Conservation (phyloP, 2,888 invertebrate species). For the Sicus ferrugineus region DNA sequence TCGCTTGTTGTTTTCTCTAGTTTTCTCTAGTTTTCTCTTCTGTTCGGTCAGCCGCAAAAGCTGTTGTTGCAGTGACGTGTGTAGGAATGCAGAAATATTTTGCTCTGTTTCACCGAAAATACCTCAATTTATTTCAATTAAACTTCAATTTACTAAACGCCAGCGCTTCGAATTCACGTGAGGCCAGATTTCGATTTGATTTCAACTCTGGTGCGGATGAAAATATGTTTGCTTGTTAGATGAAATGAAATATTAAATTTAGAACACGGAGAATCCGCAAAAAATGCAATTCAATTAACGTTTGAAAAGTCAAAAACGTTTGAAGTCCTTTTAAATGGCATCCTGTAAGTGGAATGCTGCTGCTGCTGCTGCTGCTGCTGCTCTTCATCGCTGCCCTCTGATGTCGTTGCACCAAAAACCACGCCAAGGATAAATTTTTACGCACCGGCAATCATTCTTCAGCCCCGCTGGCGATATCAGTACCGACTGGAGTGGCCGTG, state of each 20-base stretch:
- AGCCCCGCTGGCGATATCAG: neutral
- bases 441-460: too few relatives aligned
- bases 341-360: too few relatives aligned
- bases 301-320: too few relatives aligned
- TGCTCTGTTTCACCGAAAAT: neutral
- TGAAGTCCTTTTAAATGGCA: too few relatives aligned
- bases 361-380: too few relatives aligned
- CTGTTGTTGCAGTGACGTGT: neutral
- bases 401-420: neutral
- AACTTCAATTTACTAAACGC: constrained; percentile 24
- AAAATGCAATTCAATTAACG: too few relatives aligned
- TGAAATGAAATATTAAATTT: too few relatives aligned
- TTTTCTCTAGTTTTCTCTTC: neutral
- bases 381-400: too few relatives aligned
- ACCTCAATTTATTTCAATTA: constrained; percentile 22
- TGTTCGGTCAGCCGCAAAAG: neutral
- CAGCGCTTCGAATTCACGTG: neutral
- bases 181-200: too few relatives aligned
- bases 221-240: too few relatives aligned
- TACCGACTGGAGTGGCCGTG: neutral
- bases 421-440: neutral
- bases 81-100: neutral
- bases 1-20: neutral
- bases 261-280: too few relatives aligned
- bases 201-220: too few relatives aligned